A percentile compares a stretch with the other conserved stretches of the same genome.
These are phyloP conservation scores for Mactra quadrangularis DNA, from an alignment of 1,140 invertebrate species.

Conservation along the genomic window DNA sequence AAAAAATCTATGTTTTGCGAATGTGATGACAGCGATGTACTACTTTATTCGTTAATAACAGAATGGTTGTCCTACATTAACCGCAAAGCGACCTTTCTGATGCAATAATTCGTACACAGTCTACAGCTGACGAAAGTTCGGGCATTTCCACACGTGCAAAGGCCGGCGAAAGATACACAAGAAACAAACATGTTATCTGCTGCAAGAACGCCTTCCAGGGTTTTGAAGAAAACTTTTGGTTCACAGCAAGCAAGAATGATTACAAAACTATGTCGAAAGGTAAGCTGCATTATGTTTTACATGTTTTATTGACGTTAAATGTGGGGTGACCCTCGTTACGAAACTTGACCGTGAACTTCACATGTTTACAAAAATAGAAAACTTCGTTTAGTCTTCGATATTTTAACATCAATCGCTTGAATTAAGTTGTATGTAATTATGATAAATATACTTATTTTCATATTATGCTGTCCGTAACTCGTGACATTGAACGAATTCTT, in stretches of 20 bases:
- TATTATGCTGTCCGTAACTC: too few species aligned
- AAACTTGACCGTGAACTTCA: constrained; percentile 38
- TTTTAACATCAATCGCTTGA: background rate
- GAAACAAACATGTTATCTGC: constrained; percentile 43
- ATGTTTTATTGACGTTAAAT: background rate
- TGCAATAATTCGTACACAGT: constrained; percentile 3
- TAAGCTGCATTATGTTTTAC: background rate
- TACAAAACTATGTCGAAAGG: constrained; percentile 54
- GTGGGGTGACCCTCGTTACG: background rate
- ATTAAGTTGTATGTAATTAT: background rate
- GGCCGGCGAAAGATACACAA: background rate
- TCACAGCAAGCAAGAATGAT: constrained; percentile 57
- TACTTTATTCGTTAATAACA: too few species aligned
- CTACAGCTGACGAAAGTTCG: constrained; percentile 47
- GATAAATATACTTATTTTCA: background rate
- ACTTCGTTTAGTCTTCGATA: background rate
- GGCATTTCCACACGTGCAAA: constrained; percentile 60
- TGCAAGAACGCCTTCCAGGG: constrained; percentile 28
- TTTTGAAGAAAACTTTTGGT: constrained; percentile 54
- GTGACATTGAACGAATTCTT: background rate
- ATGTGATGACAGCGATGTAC: too few species aligned
- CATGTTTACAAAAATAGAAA: background rate
- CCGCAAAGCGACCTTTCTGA: too few species aligned
- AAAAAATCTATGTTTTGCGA: too few species aligned
- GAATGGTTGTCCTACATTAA: too few species aligned